Evolutionary conservation across 2,797 vertebrate genomes (phyloP), one percentile per base, ranked within the genome.

Genomic region (Neosilurus hyrtlii): DNA sequence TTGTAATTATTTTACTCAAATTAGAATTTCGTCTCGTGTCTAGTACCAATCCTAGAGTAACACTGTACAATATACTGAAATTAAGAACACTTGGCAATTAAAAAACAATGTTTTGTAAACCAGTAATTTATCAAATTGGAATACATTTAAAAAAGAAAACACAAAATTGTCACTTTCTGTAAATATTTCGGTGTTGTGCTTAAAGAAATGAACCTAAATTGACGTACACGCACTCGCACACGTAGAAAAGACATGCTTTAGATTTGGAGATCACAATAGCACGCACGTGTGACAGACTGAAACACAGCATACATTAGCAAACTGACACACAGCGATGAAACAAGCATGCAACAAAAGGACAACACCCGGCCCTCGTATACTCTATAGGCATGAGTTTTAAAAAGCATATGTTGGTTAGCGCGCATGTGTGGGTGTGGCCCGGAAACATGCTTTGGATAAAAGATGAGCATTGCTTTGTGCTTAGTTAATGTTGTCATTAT

Each of bases 171-270:
- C 81, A 85, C 9, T 49, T 74, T 85, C 78, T 87, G 78, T 83
- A 83, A 87, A 81, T 87, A 80, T 80, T 77, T 84, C 62, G n/a
- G 61, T 82, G 22, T 81, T 49, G 62, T 79, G 54, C 75, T 77
- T 81, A 80, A 85, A 87, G 75, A 70, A 75, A 83, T 37, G 15
- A 80, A 72, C 83, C 56, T 59, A 81, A 79, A 51, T 81, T 81
- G 80, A 84, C 71, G 4, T 43, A 83, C 61, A 80, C 78, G 35
- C 84, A 76, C 70, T 70, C 43, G 6, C 76, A 59, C 59, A 72
- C 78, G 9, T n/a, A 85, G 66, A 83, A 83, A 82, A 82, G 81
- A 88, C 88, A 89, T 89, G 87, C 87, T 86, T 86, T 81, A 84
- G 85, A 66, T 79, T 82, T 22, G 73, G 67, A 72, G 70, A 86